Base-by-base conservation (phyloP, 1,140 invertebrate genomes). In the Cydia strobilella region DNA sequence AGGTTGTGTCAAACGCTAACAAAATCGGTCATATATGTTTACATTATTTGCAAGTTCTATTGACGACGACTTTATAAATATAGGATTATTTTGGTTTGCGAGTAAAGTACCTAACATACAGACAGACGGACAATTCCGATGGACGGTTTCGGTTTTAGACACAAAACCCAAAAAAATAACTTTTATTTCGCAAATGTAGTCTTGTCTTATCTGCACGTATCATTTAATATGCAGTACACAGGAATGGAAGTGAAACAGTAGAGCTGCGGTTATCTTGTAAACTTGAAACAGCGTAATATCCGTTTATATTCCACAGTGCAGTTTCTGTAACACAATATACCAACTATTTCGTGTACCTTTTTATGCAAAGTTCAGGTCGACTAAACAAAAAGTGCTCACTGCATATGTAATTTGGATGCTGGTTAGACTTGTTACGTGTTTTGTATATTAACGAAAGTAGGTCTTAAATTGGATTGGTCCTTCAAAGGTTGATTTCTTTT, bases 391-490 rank as follows among this genome's bases (percentile, higher is more conserved):
- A 69, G 35, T 69, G 27, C 27, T 31, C 27, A 10, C 27, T 69
- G 65, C 27, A 69, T 69, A 69, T 35, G 18, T 69, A 69, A 69
- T 69, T 35, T 39, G 31, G 65, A 35, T 35, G 65, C 65, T 69
- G 27, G 65, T 69, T 69, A 69, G 31, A 31, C 31, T 10, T 18
- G 63, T 31, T 15, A 69, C 65, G 65, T 69, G 65, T 69, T n/a
- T 35, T 69, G 35, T 69, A 18, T 69, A 69, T 18, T 3, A 18
- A 59, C 2, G 20, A 59, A 23, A 23, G 54, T 12, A 6, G 54
- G 20, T 59, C 54, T 20, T 59, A 59, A 59, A 59, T 59, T 59
- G 10, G 20, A 59, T 59, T 59, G 54, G 7, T 59, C 54, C 9
- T 59, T 59, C 54, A 1, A 20, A 59, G 23, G 18, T 59, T 23